phyloP scores from a whole-genome alignment of 2,113 vertebrate genomes.

The Elanus axillaris region DNA sequence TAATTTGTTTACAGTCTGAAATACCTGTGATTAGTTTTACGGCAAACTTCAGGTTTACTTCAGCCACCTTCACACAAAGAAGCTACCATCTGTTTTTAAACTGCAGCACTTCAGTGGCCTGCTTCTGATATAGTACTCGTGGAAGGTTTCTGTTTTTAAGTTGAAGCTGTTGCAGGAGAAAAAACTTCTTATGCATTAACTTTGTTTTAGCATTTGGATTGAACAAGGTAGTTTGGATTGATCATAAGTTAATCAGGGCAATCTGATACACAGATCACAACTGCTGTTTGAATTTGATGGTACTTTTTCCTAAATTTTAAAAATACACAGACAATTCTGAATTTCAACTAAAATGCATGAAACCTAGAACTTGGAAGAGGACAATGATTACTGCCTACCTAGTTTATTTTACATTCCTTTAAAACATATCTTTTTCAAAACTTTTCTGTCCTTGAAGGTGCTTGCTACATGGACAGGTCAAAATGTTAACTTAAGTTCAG shows the following conservation, averaged over 20 bases:
- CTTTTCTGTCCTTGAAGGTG: background rate
- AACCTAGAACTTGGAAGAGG: background rate
- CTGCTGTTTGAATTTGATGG: background rate
- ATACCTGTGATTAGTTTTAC: background rate
- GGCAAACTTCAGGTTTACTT: background rate
- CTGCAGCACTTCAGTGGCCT: background rate
- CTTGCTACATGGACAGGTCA: background rate
- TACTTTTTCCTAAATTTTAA: background rate
- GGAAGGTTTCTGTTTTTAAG: background rate
- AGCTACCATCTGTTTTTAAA: background rate
- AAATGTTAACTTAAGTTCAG: background rate
- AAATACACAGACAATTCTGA: background rate
- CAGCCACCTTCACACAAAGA: background rate
- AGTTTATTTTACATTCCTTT: background rate
- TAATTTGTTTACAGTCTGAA: background rate
- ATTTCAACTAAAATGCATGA: background rate
- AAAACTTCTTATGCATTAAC: background rate
- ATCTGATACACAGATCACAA: background rate
- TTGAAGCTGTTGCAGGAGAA: background rate
- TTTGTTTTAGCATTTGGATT: background rate
- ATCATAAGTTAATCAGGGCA: accelerated
- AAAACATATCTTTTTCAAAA: background rate
- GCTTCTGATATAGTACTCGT: background rate
- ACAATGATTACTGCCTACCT: background rate
- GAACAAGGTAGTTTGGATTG: background rate